Evolutionary conservation across 2,797 vertebrate genomes (phyloP).

Genomic region (Centropyge bicolor): DNA sequence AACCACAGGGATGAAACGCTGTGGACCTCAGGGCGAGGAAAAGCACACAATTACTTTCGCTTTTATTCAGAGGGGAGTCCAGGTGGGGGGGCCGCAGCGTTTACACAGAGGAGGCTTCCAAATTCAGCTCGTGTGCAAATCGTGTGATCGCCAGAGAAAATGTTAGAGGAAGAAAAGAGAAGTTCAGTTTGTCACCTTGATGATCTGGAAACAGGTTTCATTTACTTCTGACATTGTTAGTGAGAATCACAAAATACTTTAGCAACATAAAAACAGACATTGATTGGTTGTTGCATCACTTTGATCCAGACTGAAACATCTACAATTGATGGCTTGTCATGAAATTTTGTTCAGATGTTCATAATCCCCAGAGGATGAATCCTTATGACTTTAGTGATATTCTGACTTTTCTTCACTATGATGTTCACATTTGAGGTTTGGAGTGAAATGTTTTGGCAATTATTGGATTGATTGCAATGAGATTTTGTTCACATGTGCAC

Average conservation of each 20-base stretch:
- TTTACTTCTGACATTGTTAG: background rate
- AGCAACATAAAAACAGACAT: no score
- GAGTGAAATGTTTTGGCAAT: no score
- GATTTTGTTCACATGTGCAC: no score
- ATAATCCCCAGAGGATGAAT: background rate
- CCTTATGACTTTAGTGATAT: no score
- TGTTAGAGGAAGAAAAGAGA: background rate
- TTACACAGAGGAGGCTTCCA: constrained; percentile 45
- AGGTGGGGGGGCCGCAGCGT: constrained; percentile 40
- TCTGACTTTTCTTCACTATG: no score
- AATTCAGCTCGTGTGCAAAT: constrained; percentile 32
- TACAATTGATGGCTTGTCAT: background rate
- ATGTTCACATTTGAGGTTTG: background rate
- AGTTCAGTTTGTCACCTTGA: background rate
- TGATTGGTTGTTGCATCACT: background rate
- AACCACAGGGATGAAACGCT: constrained; percentile 60
- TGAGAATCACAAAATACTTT: background rate
- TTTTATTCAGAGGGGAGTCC: constrained; percentile 63
- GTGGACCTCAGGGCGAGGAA: constrained; percentile 63
- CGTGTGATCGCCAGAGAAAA: constrained; percentile 24
- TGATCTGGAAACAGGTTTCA: background rate
- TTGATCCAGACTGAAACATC: background rate
- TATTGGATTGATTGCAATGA: background rate
- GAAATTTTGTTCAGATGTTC: background rate
- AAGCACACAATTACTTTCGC: constrained; percentile 73